phyloP scores from a whole-genome alignment of 2,797 vertebrate species.

The Eulemur mongoz region DNA sequence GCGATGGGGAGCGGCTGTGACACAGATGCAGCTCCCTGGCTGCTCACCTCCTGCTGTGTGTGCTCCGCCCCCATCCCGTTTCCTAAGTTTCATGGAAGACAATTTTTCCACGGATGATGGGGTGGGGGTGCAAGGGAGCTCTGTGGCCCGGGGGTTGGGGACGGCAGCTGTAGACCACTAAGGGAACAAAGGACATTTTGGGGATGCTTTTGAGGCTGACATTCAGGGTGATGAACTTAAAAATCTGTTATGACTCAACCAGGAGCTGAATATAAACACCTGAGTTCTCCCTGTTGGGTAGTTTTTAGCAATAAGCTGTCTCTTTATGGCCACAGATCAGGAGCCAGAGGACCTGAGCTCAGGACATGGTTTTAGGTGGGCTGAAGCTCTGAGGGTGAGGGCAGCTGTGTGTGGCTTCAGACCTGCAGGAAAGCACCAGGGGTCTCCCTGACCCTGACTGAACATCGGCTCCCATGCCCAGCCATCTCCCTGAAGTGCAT shows the following conservation, averaged over 20 bases:
- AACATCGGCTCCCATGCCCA: not conserved
- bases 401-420: not conserved
- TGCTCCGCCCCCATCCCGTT: too few species aligned
- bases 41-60: too few species aligned
- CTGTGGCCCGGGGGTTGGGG: too few species aligned
- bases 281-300: not conserved
- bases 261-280: rapidly evolving
- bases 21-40: too few species aligned
- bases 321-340: not conserved
- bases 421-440: not conserved
- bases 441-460: rapidly evolving
- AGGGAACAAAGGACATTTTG: not conserved
- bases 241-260: not conserved
- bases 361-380: not conserved
- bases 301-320: not conserved
- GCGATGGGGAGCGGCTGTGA: too few species aligned
- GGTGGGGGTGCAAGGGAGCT: too few species aligned
- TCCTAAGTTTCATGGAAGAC: too few species aligned
- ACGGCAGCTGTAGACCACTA: rapidly evolving
- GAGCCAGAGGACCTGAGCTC: not conserved
- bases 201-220: not conserved
- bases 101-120: too few species aligned
- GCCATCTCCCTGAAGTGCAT: too few species aligned
- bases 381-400: not conserved
- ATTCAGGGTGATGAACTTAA: rapidly evolving